Conservation (phyloP, 2,797 vertebrate genomes). For the Morelia viridis region DNA sequence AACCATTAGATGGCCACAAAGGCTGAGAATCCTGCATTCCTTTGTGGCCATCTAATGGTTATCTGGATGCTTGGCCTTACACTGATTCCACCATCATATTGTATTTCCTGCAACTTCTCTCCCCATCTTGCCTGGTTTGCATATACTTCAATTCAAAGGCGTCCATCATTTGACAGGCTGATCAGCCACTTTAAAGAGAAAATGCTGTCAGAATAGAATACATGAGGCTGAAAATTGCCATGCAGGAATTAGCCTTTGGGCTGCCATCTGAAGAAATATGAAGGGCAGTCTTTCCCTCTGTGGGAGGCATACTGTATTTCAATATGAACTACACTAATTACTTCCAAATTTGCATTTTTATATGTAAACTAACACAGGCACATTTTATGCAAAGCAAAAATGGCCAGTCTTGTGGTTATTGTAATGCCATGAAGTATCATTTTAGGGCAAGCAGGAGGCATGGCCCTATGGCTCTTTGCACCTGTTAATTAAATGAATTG, state of each 20-base stretch:
- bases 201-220: neutral
- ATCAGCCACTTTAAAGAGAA: neutral
- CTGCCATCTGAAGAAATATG: neutral
- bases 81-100: neutral
- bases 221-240: neutral
- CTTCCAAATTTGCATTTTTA: conserved; percentile 1
- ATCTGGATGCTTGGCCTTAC: neutral
- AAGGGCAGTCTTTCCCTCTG: neutral
- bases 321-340: neutral
- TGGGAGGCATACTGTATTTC: neutral
- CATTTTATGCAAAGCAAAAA: neutral
- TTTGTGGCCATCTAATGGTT: neutral
- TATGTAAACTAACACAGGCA: neutral
- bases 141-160: neutral
- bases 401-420: neutral
- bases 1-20: neutral
- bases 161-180: neutral
- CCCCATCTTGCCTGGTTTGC: neutral
- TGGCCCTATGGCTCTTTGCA: neutral
- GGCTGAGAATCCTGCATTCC: neutral
- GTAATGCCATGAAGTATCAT: neutral
- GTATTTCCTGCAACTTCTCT: neutral
- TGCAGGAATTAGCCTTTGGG: too few species aligned
- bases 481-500: neutral
- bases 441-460: neutral